Evolutionary conservation across 2,888 invertebrate species (phyloP), one percentile per base, ranked within the genome.

Genomic region (Temnothorax ravouxi): DNA sequence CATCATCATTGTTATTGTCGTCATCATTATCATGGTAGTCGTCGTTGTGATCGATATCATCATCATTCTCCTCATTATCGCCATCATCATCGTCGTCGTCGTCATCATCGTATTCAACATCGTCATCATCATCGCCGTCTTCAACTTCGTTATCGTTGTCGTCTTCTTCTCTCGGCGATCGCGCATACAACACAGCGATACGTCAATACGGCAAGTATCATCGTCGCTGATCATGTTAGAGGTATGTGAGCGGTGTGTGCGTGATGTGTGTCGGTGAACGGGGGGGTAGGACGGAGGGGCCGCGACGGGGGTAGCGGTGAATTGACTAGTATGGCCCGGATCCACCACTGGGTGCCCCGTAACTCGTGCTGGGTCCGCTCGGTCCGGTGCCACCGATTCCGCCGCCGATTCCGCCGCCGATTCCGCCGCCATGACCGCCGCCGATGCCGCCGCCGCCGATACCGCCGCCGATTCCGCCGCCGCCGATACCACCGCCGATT

Each of bases 281-380:
- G 87, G 88, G 85, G 76, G 79, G 81, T 21, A 80, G 83, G 75
- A 79, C 21, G 88, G 81, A 85, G 85, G 86, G 83, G 88, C 82
- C 83, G 85, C 64, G 62, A 74, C 75, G 86, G 85, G 88, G 90
- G 87, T 86, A 86, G 84, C 77, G 67, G 67, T 88, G 83, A 90
- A 92, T 93, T 94, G 95, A 94, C 94, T 96, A 96, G 94, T 97
- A 97, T 88, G 97, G 97, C 93, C 97, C 97, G 92, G 97, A 97
- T 93, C 96, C 96, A 87, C 34, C 34, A 34, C 96, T 96, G 92
- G 97, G 97, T 93, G 96, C 95, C 86, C 97, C 97, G 95, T 97
- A 97, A 88, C 95, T 96, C 91, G 95, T 93, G 95, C 96, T 96
- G 92, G 96, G 96, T 76, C 95, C 95, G 85, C 93, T 93, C 41